phyloP scores from a whole-genome alignment of 2,888 invertebrate species.

The Carpatolechia fugitivella region DNA sequence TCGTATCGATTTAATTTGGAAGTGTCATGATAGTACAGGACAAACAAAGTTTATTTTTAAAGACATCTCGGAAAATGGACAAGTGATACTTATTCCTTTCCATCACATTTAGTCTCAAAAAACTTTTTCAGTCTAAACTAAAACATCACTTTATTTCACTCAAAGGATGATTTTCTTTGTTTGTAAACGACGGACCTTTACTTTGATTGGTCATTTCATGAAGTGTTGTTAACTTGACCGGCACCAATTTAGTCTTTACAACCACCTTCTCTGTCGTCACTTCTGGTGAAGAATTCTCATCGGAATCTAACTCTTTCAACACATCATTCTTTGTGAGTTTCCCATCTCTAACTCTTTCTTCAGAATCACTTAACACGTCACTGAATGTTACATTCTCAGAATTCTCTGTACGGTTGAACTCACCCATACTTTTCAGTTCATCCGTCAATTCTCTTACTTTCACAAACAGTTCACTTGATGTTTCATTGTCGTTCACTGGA shows the following conservation, averaged over 20 bases:
- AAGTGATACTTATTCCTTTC: no score
- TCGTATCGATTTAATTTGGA: no score
- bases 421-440: not conserved
- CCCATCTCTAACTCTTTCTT: not conserved
- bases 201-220: not conserved
- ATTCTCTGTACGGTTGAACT: not conserved
- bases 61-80: no score
- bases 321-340: not conserved
- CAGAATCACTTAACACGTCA: not conserved
- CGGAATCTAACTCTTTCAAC: not conserved
- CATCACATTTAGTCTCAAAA: no score
- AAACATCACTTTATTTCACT: not conserved
- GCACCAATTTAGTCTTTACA: not conserved
- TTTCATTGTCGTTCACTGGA: not conserved
- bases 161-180: not conserved
- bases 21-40: no score
- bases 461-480: not conserved
- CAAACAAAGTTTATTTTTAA: no score
- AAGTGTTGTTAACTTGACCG: not conserved
- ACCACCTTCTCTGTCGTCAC: not conserved
- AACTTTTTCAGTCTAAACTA: not conserved
- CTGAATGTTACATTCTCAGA: not conserved
- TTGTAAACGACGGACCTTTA: not conserved
- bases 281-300: slow-evolving; percentile 5
- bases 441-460: not conserved